Evolutionary conservation across 64 coral and sea anemone species (phyloP).

Genomic region (Dendronephthya gigantea): DNA sequence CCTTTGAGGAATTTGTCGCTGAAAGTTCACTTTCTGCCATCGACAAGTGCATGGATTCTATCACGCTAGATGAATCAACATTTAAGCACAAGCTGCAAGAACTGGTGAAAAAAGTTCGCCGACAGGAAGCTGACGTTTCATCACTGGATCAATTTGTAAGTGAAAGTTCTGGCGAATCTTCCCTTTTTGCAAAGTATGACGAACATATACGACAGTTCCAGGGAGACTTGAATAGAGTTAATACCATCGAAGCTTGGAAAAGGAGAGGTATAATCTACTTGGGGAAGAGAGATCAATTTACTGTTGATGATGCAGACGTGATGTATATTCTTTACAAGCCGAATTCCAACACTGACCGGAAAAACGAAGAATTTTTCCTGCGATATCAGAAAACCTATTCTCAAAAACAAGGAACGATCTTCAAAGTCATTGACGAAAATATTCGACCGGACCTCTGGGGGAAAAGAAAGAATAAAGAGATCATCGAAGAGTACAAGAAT

Average conservation of each 20-base stretch:
- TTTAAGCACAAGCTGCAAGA: neutral
- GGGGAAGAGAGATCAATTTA: neutral
- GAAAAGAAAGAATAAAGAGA: neutral
- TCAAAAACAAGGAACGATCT: neutral
- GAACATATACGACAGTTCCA: neutral
- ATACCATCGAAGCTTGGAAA: neutral
- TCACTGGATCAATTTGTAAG: neutral
- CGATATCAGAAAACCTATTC: neutral
- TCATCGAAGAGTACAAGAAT: constrained; percentile 2
- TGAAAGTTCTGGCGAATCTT: neutral
- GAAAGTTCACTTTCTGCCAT: neutral
- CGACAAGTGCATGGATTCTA: neutral
- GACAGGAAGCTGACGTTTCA: constrained; percentile 9
- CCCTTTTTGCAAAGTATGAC: neutral
- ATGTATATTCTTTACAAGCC: neutral
- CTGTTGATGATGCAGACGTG: neutral
- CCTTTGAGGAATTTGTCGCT: neutral
- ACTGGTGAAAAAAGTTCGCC: neutral
- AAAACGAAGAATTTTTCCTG: neutral
- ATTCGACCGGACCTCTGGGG: neutral
- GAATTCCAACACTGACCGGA: neutral
- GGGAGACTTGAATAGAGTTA: neutral
- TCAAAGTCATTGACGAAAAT: neutral
- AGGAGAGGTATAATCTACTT: constrained; percentile 4
- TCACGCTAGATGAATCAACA: neutral